Evolutionary conservation across 2,113 vertebrate species (phyloP), one percentile per base, ranked within the genome.

Genomic region (Peromyscus leucopus): DNA sequence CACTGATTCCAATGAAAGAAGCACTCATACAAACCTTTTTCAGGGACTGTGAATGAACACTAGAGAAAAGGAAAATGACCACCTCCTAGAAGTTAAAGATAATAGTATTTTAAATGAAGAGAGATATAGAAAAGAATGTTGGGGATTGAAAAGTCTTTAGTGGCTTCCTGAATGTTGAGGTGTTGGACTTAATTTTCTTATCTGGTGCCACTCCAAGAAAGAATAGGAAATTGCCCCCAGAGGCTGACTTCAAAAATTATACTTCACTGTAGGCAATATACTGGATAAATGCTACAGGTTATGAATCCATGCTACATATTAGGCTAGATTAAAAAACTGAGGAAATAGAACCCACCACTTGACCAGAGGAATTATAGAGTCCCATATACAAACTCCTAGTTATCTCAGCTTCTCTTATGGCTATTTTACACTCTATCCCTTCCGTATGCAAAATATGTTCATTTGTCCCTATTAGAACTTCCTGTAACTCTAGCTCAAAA

Each of bases 1-100:
- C 26, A 85, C 21, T 85, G 65, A 91, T 85, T 94, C 22, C 26
- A 80, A 61, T 76, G 76, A 93, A 86, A 57, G 33, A 95, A 46
- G 72, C 4, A 69, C 42, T 86, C 36, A 57, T 63, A 7, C 9
- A 92, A 84, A 9, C 72, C 19, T 88, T n/a, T 75, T 21, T 67
- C 26, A 95, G 13, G 4, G 42, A 51, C 36, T 82, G 16, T 57
- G 21, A 94, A 26, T 93, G 65, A 90, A 84, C 39, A 79, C 39
- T 84, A 95, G 90, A 75, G 39, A 91, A 86, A 84, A 39, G 11
- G 33, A 55, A 91, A 89, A 91, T 59, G 39, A 74, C 2, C 5
- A 26, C 91, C 31, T 75, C 6, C 13, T 5, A 36, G 42, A 72
- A 51, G 21, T 94, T 39, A 76, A 55, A 17, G 12, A n/a, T 46